These are phyloP conservation scores for Prochilodus magdalenae DNA, from an alignment of 2,113 vertebrate species.

Conservation along the genomic window DNA sequence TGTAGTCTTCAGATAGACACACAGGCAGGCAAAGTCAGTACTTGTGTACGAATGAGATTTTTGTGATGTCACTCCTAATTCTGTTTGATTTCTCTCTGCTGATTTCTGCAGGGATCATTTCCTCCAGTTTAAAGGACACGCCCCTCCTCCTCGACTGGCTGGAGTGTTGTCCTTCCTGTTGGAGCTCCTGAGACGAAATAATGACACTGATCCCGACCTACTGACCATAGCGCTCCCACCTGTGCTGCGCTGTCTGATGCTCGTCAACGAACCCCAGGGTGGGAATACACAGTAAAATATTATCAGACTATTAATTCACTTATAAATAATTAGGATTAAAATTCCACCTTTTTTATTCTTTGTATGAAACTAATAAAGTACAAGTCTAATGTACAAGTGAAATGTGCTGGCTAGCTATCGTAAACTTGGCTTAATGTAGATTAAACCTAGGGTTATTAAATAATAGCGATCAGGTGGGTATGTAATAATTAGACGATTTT, in stretches of 20 bases:
- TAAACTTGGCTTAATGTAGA: too few relatives aligned
- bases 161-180: slow-evolving; percentile 82
- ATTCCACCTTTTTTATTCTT: too few relatives aligned
- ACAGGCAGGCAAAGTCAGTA: too few relatives aligned
- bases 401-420: too few relatives aligned
- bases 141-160: slow-evolving; percentile 84
- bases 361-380: too few relatives aligned
- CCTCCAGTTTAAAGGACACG: slow-evolving; percentile 86
- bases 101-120: slow-evolving; percentile 82
- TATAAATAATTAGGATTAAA: too few relatives aligned
- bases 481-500: too few relatives aligned
- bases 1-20: not conserved
- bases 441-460: too few relatives aligned
- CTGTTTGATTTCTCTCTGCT: not conserved
- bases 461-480: too few relatives aligned
- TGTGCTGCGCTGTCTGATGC: slow-evolving; percentile 85
- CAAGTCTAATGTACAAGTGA: too few relatives aligned
- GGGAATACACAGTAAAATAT: slow-evolving; percentile 68
- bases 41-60: too few relatives aligned
- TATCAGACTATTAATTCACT: too few relatives aligned
- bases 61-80: not conserved
- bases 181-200: slow-evolving; percentile 82
- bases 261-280: slow-evolving; percentile 92
- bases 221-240: slow-evolving; percentile 80
- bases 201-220: slow-evolving; percentile 70